These are phyloP conservation scores for Poecilia velifera DNA, from an alignment of 2,797 vertebrate genomes.

Conservation along the genomic window DNA sequence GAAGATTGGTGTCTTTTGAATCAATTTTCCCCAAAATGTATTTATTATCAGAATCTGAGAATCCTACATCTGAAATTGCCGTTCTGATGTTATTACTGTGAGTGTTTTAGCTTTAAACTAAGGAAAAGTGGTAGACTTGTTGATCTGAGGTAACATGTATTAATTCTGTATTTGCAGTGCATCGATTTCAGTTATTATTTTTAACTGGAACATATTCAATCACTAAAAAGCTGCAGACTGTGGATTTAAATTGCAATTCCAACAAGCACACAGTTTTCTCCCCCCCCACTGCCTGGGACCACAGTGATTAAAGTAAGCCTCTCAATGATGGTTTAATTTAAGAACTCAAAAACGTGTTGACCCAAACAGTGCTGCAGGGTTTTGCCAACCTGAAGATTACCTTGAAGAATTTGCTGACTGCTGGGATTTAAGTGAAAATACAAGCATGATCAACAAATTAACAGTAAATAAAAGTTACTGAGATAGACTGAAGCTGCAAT, in stretches of 20 bases:
- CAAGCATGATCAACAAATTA: not conserved
- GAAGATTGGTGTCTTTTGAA: not conserved
- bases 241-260: not conserved
- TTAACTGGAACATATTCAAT: not conserved
- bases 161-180: not conserved
- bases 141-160: not conserved
- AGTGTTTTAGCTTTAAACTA: not conserved
- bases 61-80: not conserved
- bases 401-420: slow-evolving; percentile 52
- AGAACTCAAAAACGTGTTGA: slow-evolving; percentile 36
- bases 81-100: not conserved
- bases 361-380: slow-evolving; percentile 37
- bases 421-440: slow-evolving; percentile 33
- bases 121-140: not conserved
- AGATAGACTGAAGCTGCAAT: not conserved
- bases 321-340: slow-evolving; percentile 27
- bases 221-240: not conserved
- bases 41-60: not conserved
- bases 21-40: not conserved
- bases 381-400: slow-evolving; percentile 60
- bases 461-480: not conserved
- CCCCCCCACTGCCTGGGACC: not conserved
- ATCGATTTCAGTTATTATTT: not conserved
- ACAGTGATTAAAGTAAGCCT: slow-evolving; percentile 13
- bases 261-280: not conserved